phyloP scores from a whole-genome alignment of 2,113 vertebrate genomes.

The Octodon degus region DNA sequence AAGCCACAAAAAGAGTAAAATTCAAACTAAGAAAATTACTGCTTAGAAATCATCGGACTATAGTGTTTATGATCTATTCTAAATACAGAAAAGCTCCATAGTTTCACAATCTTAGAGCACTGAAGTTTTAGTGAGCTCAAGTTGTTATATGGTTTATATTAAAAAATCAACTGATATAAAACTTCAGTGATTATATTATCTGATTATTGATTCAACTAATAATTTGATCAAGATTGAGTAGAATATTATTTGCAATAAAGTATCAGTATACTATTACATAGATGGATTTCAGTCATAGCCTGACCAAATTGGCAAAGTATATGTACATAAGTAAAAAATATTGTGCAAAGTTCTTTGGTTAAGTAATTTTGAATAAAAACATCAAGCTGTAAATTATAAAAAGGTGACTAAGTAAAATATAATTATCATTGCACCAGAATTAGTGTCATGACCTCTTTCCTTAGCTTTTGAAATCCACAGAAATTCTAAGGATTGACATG shows the following conservation, averaged over 20 bases:
- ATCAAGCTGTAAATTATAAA: conserved; percentile 25
- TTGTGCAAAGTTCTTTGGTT: neutral
- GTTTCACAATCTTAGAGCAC: neutral
- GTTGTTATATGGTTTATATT: neutral
- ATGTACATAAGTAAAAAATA: neutral
- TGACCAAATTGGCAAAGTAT: neutral
- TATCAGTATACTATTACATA: neutral
- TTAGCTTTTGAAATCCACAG: neutral
- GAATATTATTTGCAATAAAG: neutral
- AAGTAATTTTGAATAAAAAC: neutral
- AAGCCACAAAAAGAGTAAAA: neutral
- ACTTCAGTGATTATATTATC: neutral
- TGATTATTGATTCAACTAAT: neutral
- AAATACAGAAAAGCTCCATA: neutral
- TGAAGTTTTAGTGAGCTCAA: neutral
- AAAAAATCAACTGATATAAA: neutral
- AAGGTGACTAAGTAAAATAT: neutral
- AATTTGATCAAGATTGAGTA: neutral
- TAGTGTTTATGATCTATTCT: neutral
- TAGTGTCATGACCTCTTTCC: neutral
- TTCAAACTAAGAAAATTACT: neutral
- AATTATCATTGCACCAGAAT: conserved; percentile 14
- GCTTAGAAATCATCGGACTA: neutral
- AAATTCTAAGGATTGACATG: neutral
- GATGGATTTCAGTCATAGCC: neutral